These are phyloP conservation scores for Iselma pallidipennis DNA, from an alignment of 2,888 invertebrate species.

Conservation along the genomic window DNA sequence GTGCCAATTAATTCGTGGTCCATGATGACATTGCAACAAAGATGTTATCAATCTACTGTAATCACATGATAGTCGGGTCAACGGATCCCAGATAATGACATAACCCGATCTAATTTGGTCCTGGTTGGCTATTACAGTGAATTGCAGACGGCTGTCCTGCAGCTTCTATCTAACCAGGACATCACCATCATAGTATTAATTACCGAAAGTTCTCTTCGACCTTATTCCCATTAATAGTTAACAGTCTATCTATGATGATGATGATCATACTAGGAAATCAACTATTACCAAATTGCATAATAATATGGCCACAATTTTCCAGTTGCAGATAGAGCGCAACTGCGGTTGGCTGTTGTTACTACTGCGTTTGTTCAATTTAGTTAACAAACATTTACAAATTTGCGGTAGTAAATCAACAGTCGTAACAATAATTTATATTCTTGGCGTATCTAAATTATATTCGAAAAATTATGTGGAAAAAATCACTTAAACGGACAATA, in stretches of 20 bases:
- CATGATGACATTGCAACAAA: slow-evolving; percentile 45
- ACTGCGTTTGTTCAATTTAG: neutral
- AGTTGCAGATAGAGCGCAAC: slow-evolving; percentile 5
- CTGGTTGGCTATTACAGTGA: slow-evolving; percentile 35
- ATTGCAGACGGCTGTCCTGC: slow-evolving; percentile 29
- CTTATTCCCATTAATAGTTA: slow-evolving; percentile 26
- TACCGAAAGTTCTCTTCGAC: slow-evolving; percentile 23
- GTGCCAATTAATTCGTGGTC: slow-evolving; percentile 45
- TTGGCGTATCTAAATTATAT: neutral
- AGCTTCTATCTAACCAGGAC: slow-evolving; percentile 34
- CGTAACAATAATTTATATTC: neutral
- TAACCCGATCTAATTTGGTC: slow-evolving; percentile 49
- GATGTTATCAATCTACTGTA: slow-evolving; percentile 47
- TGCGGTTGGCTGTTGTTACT: neutral
- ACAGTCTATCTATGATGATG: slow-evolving; percentile 17
- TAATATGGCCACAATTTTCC: slow-evolving; percentile 28
- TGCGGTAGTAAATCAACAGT: neutral
- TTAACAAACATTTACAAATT: neutral
- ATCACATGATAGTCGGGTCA: slow-evolving; percentile 46
- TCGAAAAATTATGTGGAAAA: neutral
- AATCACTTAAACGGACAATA: neutral
- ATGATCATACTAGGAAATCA: slow-evolving; percentile 10
- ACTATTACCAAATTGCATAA: slow-evolving; percentile 30
- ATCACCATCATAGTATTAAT: slow-evolving; percentile 26
- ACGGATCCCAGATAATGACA: slow-evolving; percentile 46